Percentiles rank a stretch among this genome's conserved stretches.
Conservation (phyloP, 2,113 vertebrate species). For the Hippocampus guttulatus region DNA sequence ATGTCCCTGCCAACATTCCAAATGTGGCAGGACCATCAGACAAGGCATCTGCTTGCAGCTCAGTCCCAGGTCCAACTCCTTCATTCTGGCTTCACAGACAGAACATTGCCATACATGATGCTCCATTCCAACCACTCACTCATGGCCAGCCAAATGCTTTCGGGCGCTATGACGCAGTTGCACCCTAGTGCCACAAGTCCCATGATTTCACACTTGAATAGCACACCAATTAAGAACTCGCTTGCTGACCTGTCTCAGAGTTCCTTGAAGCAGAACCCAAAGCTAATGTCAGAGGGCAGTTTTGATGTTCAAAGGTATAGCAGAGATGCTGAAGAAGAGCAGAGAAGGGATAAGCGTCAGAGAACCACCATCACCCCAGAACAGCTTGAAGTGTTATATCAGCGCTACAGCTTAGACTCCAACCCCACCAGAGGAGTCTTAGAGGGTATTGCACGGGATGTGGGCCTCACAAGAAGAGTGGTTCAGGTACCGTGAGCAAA, state of each 20-base stretch:
- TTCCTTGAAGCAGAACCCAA: constrained; percentile 87
- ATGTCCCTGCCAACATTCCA: constrained; percentile 89
- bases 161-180: constrained; percentile 86
- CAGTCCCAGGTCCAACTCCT: constrained; percentile 97
- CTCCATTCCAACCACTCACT: constrained; percentile 92
- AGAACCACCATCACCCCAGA: constrained; percentile 97
- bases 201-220: constrained; percentile 69
- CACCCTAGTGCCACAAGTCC: constrained; percentile 79
- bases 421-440: constrained; percentile 97
- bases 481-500: constrained; percentile 75
- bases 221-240: constrained; percentile 59
- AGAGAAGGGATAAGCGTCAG: constrained; percentile 91
- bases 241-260: constrained; percentile 75
- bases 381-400: constrained; percentile 95
- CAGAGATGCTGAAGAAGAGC: constrained; percentile 85
- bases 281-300: constrained; percentile 83
- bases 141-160: constrained; percentile 89
- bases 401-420: constrained; percentile 94
- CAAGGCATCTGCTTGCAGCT: constrained; percentile 90
- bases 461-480: constrained; percentile 94
- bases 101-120: constrained; percentile 93
- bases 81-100: constrained; percentile 88
- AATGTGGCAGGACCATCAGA: constrained; percentile 98
- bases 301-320: constrained; percentile 79
- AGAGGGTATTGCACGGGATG: constrained; percentile 95